Base-by-base conservation (phyloP, 2,113 vertebrate species). In the Sisor rabdophorus region DNA sequence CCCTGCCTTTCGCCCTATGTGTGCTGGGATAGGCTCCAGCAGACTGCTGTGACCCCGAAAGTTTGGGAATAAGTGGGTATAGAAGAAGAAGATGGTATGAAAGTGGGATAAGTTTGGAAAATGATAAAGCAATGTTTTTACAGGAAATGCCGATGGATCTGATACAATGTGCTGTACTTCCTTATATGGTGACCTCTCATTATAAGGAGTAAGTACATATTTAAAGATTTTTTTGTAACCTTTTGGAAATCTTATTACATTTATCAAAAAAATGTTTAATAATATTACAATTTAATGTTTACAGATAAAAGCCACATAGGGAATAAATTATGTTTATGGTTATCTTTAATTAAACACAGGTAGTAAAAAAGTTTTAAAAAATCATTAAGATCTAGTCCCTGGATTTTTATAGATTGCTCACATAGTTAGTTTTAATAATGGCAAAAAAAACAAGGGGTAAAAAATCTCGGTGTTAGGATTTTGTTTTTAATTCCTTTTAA, bases 141-240 rank as follows among this genome's bases (percentile, higher is more conserved):
- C 89, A 91, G 91, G 91, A 92, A 91, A 91, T 92, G 83, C 87
- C 88, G 81, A 65, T 13, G 70, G 83, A 90, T 90, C 88, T 86
- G 90, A 91, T 91, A 89, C 79, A 72, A 56, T 48, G 32, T 24
- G 44, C 72, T 73, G 15, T 44, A 70, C 64, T 75, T 60, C 88
- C 85, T 81, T 89, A 85, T 83, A 86, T 72, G 84, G 87, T 88
- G 84, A 90, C 88, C 88, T 81, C 81, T 80, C 86, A 88, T 87
- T 87, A 89, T 89, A 72, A 88, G 86, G 85, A 82, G 54, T 61
- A 9, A 12, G 83, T 81, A 81, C 78, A 79, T 30, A 75, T 81
- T 78, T 83, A 80, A 7, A 67, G 69, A 73, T 60, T 78, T 47
- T 76, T 75, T 76, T 86, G 87, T 87, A 88, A 88, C 86, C 75